Percentiles rank a stretch among this genome's conserved stretches.
phyloP scores from a whole-genome alignment of 2,888 invertebrate genomes.

The Thera britannica region DNA sequence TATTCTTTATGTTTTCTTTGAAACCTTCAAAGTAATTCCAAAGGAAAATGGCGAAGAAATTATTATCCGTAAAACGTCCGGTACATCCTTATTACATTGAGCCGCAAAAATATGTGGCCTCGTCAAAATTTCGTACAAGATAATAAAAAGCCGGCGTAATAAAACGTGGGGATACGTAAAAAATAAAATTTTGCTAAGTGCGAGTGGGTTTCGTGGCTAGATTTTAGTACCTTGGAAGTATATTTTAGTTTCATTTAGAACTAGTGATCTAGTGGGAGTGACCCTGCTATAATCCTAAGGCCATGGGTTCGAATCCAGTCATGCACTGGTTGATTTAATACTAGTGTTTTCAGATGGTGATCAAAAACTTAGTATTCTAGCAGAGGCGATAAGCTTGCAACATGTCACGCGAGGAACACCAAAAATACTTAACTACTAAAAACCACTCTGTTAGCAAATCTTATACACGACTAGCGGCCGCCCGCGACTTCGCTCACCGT shows the following conservation, averaged over 20 bases:
- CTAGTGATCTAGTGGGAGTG: too few species aligned
- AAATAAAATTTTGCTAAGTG: conserved; percentile 6
- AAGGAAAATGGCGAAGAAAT: conserved; percentile 7
- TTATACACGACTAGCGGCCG: too few species aligned
- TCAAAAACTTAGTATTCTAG: too few species aligned
- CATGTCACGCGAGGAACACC: too few species aligned
- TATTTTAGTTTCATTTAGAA: neutral
- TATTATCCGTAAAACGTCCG: conserved; percentile 26
- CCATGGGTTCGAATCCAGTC: too few species aligned
- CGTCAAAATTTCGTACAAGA: conserved; percentile 40
- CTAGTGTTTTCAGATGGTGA: too few species aligned
- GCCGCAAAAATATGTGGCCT: conserved; percentile 38
- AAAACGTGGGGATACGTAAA: conserved; percentile 9
- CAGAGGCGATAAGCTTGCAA: too few species aligned
- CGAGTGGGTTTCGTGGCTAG: neutral
- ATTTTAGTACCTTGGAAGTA: neutral
- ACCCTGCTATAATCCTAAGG: too few species aligned
- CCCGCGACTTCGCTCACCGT: too few species aligned
- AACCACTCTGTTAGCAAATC: too few species aligned
- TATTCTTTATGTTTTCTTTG: neutral
- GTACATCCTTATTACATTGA: conserved; percentile 25
- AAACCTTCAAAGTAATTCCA: neutral
- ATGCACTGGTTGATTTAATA: too few species aligned
- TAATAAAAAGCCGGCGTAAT: conserved; percentile 44
- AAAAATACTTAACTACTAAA: too few species aligned